phyloP scores from a whole-genome alignment of 2,797 vertebrate species.

The Kryptopterus vitreolus region DNA sequence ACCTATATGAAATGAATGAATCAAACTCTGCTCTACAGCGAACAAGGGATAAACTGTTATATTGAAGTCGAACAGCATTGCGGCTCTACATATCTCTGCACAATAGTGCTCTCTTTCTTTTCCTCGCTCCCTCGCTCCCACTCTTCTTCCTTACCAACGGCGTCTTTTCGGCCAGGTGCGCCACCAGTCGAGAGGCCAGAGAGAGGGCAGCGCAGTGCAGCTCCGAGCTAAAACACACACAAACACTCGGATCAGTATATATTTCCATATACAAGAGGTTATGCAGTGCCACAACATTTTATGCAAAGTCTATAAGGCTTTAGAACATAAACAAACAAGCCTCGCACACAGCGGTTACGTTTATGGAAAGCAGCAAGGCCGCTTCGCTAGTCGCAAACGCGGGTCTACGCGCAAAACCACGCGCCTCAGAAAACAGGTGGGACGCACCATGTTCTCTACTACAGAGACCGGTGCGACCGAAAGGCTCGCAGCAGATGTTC shows the following conservation, averaged over 20 bases:
- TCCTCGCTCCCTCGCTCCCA: neutral
- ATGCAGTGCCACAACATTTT: neutral
- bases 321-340: conserved; percentile 18
- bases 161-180: conserved; percentile 66
- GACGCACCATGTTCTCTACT: conserved; percentile 28
- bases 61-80: neutral
- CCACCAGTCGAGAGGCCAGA: conserved; percentile 80
- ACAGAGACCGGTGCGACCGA: conserved; percentile 59
- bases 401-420: neutral
- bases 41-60: neutral
- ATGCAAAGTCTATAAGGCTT: neutral
- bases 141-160: conserved; percentile 76
- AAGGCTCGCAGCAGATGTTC: conserved; percentile 68
- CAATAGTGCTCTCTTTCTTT: conserved; percentile 24
- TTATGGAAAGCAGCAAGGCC: neutral
- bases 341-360: neutral
- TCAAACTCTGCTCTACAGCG: neutral
- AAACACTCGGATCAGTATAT: conserved; percentile 8
- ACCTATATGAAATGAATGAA: neutral
- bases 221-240: conserved; percentile 80
- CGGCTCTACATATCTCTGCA: neutral
- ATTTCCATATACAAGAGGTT: neutral
- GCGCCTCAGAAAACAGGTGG: conserved; percentile 36
- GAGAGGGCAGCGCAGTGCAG: conserved; percentile 81
- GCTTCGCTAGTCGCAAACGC: neutral